These are phyloP conservation scores for Chrysopa pallens DNA, from an alignment of 1,140 invertebrate species.

Conservation along the genomic window DNA sequence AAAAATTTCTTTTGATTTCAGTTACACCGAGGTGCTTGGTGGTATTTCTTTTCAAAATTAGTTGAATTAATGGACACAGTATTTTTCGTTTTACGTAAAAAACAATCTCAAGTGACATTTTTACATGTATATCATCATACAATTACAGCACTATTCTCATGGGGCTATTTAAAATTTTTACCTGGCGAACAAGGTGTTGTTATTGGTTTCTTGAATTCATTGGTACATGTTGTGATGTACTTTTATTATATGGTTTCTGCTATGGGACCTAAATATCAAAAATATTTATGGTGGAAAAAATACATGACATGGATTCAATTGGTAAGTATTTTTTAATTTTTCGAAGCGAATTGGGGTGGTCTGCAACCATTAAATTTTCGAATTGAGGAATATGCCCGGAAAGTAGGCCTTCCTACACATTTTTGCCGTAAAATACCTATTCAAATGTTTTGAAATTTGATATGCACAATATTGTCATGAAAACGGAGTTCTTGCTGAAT, in stretches of 20 bases:
- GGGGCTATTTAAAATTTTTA: constrained; percentile 35
- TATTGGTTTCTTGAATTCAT: constrained; percentile 45
- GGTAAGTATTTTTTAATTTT: constrained; percentile 27
- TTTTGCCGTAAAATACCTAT: too few relatives aligned
- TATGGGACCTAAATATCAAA: constrained; percentile 43
- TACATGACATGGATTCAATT: constrained; percentile 60
- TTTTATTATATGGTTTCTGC: constrained; percentile 54
- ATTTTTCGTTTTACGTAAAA: constrained; percentile 69
- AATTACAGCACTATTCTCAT: constrained; percentile 36
- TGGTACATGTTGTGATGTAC: constrained; percentile 63
- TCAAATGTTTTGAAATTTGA: too few relatives aligned
- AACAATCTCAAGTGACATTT: constrained; percentile 53
- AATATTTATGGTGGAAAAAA: constrained; percentile 67
- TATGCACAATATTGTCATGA: too few relatives aligned
- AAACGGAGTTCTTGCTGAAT: too few relatives aligned
- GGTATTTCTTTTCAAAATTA: constrained; percentile 35
- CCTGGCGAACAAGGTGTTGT: constrained; percentile 36
- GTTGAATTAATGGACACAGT: constrained; percentile 50
- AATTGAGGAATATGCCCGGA: too few relatives aligned
- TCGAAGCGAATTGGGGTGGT: too few relatives aligned
- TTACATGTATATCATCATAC: constrained; percentile 53
- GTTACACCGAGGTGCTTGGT: constrained; percentile 24
- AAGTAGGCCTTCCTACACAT: too few relatives aligned
- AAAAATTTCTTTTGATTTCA: constrained; percentile 11
- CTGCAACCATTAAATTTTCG: too few relatives aligned